Evolutionary conservation across 2,113 vertebrate species (phyloP).

Genomic region (Neogobius melanostomus): DNA sequence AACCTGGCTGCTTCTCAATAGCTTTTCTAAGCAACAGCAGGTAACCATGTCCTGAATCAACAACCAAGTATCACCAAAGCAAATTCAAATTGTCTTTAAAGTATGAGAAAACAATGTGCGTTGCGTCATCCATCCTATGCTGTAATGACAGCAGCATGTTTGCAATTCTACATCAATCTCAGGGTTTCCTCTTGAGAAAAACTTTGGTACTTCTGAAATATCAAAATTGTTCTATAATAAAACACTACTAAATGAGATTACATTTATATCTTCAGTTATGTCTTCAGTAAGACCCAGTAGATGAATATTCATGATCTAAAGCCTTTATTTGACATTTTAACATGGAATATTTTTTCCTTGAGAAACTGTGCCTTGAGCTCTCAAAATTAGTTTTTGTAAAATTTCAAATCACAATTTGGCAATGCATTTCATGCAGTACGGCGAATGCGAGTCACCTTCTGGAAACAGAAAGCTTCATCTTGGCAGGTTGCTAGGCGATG

Average conservation of each 20-base stretch:
- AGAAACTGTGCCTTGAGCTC: background rate
- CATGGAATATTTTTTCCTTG: background rate
- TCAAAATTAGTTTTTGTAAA: background rate
- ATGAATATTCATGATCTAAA: conserved; percentile 16
- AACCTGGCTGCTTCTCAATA: background rate
- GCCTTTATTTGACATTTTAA: conserved; percentile 15
- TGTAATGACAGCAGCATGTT: too few species aligned
- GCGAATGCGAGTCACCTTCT: conserved; percentile 41
- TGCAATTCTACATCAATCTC: too few species aligned
- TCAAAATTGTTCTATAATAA: too few species aligned
- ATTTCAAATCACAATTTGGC: conserved; percentile 36
- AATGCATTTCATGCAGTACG: conserved; percentile 36
- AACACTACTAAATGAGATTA: background rate
- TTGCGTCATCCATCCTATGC: too few species aligned
- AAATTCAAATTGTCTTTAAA: too few species aligned
- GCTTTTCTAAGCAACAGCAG: too few species aligned
- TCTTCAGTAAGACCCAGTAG: background rate
- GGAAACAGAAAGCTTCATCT: conserved; percentile 49
- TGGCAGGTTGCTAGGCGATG: conserved; percentile 63
- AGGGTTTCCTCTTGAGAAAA: too few species aligned
- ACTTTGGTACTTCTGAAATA: too few species aligned
- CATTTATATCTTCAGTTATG: background rate
- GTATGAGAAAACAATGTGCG: too few species aligned
- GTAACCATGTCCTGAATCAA: background rate
- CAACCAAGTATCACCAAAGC: too few species aligned